Base-by-base conservation (phyloP, 2,888 invertebrate genomes). In the Phania funesta region DNA sequence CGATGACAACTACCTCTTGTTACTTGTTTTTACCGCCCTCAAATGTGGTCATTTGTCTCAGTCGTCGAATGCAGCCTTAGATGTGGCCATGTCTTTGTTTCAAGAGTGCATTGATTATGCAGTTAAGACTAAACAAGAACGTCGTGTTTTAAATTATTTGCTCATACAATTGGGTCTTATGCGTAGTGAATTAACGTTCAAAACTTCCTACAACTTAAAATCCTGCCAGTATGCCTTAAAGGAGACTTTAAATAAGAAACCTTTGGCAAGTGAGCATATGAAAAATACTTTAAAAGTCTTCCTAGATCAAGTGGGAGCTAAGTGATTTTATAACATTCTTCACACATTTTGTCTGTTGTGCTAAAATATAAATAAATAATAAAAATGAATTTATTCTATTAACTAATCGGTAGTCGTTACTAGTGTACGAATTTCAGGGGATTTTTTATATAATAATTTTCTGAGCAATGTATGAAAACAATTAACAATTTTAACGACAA, bases 41-140 rank as follows among this genome's bases (percentile, higher is more conserved):
- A 91, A 91, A 84, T 89, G 90, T 71, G 90, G 88, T 0, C 88
- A 90, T 68, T 83, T 91, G 16, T 85, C 90, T 0, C 83, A 88
- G 60, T 77, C 86, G 3, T 91, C 90, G 0, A 76, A 84, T 16
- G 87, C 89, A 2, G 91, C 91, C 3, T 79, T 90, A 8, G 87
- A 89, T 2, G 70, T 90, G 71, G 87, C 91, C 4, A 84, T 87
- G 32, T 86, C 85, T 0, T 74, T 91, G 2, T 90, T 86, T 77
- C 86, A 87, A 64, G 88, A 90, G 67, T 87, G 89, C 1, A 88
- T 90, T 75, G 89, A 89, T 9, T 89, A 89, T 85, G 91, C 91
- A 2, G 84, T 88, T 8, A 83, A 88, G 76, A 89, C 88, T 1
- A 85, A 90, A 32, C 91, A 91, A 83, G 87, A 90, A 38, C 84